Evolutionary conservation across 2,888 invertebrate genomes (phyloP).

Genomic region (Hololepta plana): DNA sequence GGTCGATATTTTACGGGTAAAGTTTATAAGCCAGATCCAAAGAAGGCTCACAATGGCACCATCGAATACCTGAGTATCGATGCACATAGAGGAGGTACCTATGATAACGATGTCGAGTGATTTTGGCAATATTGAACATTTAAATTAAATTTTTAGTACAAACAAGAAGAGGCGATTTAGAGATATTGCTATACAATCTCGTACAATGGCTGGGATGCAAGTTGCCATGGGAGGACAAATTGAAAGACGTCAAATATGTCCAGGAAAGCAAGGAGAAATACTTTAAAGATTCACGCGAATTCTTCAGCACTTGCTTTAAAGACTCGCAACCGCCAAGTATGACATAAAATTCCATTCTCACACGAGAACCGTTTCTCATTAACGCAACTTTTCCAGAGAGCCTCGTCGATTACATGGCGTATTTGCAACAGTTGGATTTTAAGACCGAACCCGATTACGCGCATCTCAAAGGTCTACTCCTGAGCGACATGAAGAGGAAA

Average conservation of each 20-base stretch:
- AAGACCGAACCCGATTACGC: too few species aligned
- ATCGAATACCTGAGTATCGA: conserved; percentile 92
- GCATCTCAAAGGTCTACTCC: too few species aligned
- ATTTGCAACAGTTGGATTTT: conserved; percentile 9
- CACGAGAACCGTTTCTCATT: too few species aligned
- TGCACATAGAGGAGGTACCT: conserved; percentile 77
- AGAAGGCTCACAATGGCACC: conserved; percentile 91
- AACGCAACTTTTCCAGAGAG: too few species aligned
- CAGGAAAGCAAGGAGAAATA: conserved; percentile 51
- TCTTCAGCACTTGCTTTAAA: conserved; percentile 27
- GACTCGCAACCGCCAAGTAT: conserved; percentile 25
- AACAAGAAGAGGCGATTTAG: conserved; percentile 82
- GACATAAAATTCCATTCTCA: too few species aligned
- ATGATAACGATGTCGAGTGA: conserved; percentile 1
- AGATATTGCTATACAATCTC: conserved; percentile 86
- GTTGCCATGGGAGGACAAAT: conserved; percentile 68
- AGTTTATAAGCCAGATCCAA: conserved; percentile 74
- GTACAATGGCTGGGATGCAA: conserved; percentile 75
- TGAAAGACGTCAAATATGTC: conserved; percentile 40
- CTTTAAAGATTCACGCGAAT: conserved; percentile 35
- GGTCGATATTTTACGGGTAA: conserved; percentile 49
- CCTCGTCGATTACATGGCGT: conserved; percentile 11
- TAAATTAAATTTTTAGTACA: conserved; percentile 30
- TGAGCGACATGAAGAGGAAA: too few species aligned
- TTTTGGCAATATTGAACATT: conserved; percentile 4